These are phyloP conservation scores for Campylorhamphus procurvoides DNA, from an alignment of 2,113 vertebrate genomes.

Conservation along the genomic window DNA sequence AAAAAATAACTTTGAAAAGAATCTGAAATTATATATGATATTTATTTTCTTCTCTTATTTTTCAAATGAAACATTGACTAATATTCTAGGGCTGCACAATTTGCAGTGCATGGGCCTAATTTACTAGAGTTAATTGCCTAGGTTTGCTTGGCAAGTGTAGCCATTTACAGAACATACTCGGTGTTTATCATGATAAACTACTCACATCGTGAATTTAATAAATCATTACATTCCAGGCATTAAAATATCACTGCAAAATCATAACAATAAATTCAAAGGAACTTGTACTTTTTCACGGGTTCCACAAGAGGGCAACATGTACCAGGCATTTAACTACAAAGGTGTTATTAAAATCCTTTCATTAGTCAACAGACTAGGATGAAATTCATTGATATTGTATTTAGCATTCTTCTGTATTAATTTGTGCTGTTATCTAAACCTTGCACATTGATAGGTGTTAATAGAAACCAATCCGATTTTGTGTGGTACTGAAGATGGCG, in stretches of 20 bases:
- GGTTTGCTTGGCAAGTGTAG: not conserved
- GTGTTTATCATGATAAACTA: not conserved
- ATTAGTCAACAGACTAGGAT: slow-evolving; percentile 3
- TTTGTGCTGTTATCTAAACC: slow-evolving; percentile 63
- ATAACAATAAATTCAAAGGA: not conserved
- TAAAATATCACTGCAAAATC: not conserved
- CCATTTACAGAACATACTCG: not conserved
- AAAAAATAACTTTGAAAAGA: not conserved
- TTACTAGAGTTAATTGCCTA: not conserved
- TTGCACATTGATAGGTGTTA: slow-evolving; percentile 54
- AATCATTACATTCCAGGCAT: not conserved
- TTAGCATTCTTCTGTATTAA: slow-evolving; percentile 25
- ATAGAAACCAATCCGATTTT: slow-evolving; percentile 27
- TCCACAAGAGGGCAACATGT: slow-evolving; percentile 78
- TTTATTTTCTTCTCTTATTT: not conserved
- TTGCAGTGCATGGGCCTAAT: not conserved
- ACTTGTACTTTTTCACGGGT: not conserved
- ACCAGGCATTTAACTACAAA: slow-evolving; percentile 3
- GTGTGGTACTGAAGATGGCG: not conserved
- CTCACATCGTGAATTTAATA: not conserved
- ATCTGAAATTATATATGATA: not conserved
- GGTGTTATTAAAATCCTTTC: not conserved
- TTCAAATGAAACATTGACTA: not conserved
- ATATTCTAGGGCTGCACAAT: not conserved
- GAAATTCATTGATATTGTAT: slow-evolving; percentile 49